Base-by-base conservation (phyloP, 2,888 invertebrate genomes). In the Pycnomerus fuliginosus region DNA sequence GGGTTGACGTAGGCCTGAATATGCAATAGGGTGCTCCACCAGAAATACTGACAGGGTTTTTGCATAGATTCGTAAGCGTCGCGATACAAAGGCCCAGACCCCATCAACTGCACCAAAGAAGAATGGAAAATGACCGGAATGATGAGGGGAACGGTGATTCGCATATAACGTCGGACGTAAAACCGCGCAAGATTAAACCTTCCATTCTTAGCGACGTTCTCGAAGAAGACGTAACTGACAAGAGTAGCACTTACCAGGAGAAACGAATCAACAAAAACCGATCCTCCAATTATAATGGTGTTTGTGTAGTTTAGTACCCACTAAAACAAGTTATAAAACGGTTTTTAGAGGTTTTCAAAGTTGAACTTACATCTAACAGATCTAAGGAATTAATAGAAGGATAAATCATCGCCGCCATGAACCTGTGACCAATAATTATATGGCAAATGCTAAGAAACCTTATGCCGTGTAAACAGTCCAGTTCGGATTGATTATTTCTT, bases 251-350 rank as follows among this genome's bases (percentile, higher is more conserved):
- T 79, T 53, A 83, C 66, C 22, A 80, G 64, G 58, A 83, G 80
- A 64, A 83, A 83, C 0, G 82, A 79, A 44, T 83, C 83, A 1
- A 83, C 83, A 1, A 78, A 75, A 2, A 80, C 69, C 0, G 78
- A 52, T 53, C 69, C 78, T 62, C 78, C 54, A 64, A 74, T 55
- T 27, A 62, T 50, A n/a, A 56, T 27, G 15, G 56, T 56, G 36
- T 58, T 59, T 14, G 41, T 40, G 32, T 56, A 55, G 3, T 41
- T 44, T 70, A 56, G 38, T 4, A 72, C 14, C 72, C 72, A 74
- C 76, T 76, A 57, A 20, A 63, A 72, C 37, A 31, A 31, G 31
- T 22, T 17, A n/a, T n/a, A n/a, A n/a, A n/a, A n/a, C n/a, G n/a
- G n/a, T n/a, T n/a, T n/a, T n/a, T n/a, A n/a, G n/a, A n/a, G n/a